Conservation (phyloP, 2,888 invertebrate genomes). For the Caenorhabditis zanzibari region DNA sequence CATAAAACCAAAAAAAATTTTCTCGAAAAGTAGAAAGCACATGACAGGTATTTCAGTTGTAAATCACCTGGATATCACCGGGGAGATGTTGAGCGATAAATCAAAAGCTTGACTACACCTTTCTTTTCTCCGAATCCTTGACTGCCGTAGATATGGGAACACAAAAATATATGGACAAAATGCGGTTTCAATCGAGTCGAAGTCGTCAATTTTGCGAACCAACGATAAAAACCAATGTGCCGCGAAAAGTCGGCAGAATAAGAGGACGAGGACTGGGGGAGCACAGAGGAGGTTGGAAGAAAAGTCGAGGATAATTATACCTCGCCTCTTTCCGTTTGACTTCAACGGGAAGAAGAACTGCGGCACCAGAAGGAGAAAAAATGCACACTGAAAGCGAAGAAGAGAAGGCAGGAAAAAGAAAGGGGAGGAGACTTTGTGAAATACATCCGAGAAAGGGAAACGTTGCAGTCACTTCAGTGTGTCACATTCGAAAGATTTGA, state of each 20-base stretch:
- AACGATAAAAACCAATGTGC: conserved; percentile 56
- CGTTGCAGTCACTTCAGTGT: conserved; percentile 6
- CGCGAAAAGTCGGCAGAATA: conserved; percentile 33
- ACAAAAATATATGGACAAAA: conserved; percentile 9
- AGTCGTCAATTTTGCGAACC: conserved; percentile 53
- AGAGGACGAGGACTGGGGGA: conserved; percentile 7
- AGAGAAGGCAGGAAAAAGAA: neutral
- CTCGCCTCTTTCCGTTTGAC: conserved; percentile 45
- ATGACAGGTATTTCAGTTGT: neutral
- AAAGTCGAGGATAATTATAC: conserved; percentile 57
- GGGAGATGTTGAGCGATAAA: conserved; percentile 1
- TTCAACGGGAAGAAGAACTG: conserved; percentile 6
- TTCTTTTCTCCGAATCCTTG: neutral
- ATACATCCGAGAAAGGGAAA: conserved; percentile 10
- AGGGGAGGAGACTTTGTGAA: conserved; percentile 8
- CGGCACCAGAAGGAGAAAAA: conserved; percentile 14
- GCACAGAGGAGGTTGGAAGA: conserved; percentile 29
- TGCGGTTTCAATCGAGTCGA: conserved; percentile 47
- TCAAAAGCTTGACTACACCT: neutral
- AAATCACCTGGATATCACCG: conserved; percentile 5
- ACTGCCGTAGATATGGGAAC: too few species aligned
- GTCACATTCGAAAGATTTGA: conserved; percentile 28
- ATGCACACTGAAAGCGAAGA: conserved; percentile 1
- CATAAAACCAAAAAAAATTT: too few species aligned
- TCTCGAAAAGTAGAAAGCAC: neutral